These are phyloP conservation scores for Autographa gamma DNA, from an alignment of 2,888 invertebrate species.

Conservation along the genomic window DNA sequence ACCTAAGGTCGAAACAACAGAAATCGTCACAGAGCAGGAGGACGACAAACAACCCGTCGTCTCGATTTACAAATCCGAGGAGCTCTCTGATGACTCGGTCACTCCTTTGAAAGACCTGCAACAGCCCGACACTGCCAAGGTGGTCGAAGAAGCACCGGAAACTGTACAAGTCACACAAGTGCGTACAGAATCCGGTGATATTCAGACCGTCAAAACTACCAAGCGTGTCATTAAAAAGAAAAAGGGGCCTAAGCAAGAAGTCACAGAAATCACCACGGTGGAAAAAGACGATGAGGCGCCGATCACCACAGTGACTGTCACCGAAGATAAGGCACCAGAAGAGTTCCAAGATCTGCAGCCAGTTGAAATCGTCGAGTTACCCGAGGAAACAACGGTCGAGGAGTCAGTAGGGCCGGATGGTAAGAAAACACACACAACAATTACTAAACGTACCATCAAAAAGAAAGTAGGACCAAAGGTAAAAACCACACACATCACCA, in stretches of 20 bases:
- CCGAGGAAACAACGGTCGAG: conserved; percentile 37
- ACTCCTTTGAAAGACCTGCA: conserved; percentile 28
- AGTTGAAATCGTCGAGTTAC: neutral
- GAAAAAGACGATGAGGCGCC: conserved; percentile 24
- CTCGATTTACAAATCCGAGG: conserved; percentile 71
- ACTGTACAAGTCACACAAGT: neutral
- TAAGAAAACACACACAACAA: conserved; percentile 47
- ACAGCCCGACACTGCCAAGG: neutral
- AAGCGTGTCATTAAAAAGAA: neutral
- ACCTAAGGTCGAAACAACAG: conserved; percentile 63
- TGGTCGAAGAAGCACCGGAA: neutral
- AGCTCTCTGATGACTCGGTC: conserved; percentile 49
- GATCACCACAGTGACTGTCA: neutral
- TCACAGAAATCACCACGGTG: conserved; percentile 18
- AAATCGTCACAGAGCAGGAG: conserved; percentile 48
- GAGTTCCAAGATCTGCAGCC: neutral
- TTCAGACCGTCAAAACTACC: neutral
- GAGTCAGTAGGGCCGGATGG: conserved; percentile 27
- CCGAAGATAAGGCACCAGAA: neutral
- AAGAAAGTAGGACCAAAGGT: neutral
- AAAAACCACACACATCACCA: neutral
- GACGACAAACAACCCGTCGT: conserved; percentile 69
- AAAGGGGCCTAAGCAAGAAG: neutral
- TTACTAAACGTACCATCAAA: conserved; percentile 42
- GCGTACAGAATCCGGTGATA: neutral